Evolutionary conservation across 2,888 invertebrate species (phyloP), one percentile per base, ranked within the genome.

Genomic region (Epirrita christyi): DNA sequence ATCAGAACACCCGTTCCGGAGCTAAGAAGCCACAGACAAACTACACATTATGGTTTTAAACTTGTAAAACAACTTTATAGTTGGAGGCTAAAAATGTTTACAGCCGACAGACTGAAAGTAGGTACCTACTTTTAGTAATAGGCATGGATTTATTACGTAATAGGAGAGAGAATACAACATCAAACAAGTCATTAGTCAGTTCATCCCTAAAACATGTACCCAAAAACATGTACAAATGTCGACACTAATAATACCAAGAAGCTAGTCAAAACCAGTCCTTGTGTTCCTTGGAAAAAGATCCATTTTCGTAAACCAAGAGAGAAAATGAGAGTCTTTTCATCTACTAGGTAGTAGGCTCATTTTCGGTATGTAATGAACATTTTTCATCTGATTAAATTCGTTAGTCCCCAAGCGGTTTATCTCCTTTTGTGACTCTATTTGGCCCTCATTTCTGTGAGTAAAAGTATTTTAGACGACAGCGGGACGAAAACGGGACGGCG

Each of bases 361-460:
- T 59, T 41, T 46, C 32, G 21, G 51, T 36, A 37, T 28, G 53
- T 62, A 58, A 60, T 48, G 62, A 36, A 54, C 63, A 61, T 63
- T 61, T 63, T 61, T 63, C 61, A 59, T 63, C 57, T 66, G 63
- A 66, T 63, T 61, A 66, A 63, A 63, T 46, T 55, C 59, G 52
- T 48, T 41, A 27, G 44, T 14, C 44, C 47, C 50, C 14, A 15
- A 48, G 45, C 38, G 47, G 55, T 57, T 59, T 55, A 52, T 56
- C 54, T 63, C 32, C 37, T 55, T 60, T 63, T 60, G 62, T 65
- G 49, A 34, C 42, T 48, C 29, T 42, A 42, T 50, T 52, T 40
- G 43, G 34, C 7, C 36, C 34, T 45, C 44, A 36, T 45, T 48
- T 49, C 45, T 44, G 61, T 34, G 43, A 49, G 36, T n/a, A 34